phyloP scores from a whole-genome alignment of 2,113 vertebrate genomes.

The Anseranas semipalmata region DNA sequence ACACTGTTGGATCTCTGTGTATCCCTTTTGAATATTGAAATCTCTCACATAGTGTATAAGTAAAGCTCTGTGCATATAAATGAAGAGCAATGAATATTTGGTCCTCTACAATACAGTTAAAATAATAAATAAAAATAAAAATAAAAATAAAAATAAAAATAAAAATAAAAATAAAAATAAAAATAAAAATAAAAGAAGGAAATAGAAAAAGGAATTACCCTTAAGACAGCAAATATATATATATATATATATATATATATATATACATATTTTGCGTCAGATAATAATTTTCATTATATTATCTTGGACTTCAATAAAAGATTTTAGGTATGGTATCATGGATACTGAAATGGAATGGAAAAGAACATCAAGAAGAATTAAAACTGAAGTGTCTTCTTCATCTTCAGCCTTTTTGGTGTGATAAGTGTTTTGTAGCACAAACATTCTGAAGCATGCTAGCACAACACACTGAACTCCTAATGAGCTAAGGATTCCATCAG shows the following conservation, averaged over 20 bases:
- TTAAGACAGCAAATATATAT: too few species aligned
- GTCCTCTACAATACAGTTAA: not conserved
- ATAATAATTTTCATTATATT: not conserved
- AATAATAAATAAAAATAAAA: too few species aligned
- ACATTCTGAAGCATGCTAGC: not conserved
- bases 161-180: not conserved
- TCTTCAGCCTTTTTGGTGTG: not conserved
- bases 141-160: too few species aligned
- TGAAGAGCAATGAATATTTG: not conserved
- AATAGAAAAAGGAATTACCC: not conserved
- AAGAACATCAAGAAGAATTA: not conserved
- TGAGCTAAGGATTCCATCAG: not conserved
- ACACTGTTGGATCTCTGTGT: not conserved
- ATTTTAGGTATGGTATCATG: not conserved
- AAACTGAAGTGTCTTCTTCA: not conserved
- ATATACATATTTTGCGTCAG: too few species aligned
- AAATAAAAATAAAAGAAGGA: not conserved
- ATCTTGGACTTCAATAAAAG: not conserved
- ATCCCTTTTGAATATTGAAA: not conserved
- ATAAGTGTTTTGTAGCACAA: not conserved
- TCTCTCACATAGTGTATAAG: fast-evolving
- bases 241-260: too few species aligned
- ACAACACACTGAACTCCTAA: not conserved
- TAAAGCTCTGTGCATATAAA: not conserved
- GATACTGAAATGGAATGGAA: not conserved